Base-by-base conservation (phyloP, 1,140 invertebrate species). In the Cryptotermes secundus region DNA sequence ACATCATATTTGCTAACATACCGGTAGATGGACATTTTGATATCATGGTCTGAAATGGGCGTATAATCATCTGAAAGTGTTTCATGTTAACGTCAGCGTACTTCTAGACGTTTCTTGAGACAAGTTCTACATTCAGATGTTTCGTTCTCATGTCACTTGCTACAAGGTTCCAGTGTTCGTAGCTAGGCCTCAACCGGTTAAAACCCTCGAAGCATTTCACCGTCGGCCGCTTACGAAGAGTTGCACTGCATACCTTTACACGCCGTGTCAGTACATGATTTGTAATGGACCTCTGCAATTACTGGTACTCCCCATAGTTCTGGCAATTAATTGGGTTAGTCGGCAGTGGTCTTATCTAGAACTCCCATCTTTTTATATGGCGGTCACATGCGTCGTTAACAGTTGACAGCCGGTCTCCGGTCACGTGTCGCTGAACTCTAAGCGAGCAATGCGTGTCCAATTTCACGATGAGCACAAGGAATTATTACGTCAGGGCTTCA, bases 361-460 rank as follows among this genome's bases (percentile, higher is more conserved):
- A 59, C 24, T 59, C 53, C 24, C 53, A 19, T 59, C 53, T 59
- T 59, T 22, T 59, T 59, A 19, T 59, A 59, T 59, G 12, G 1
- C 53, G 53, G 53, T 59, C 53, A 59, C 53, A 22, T 59, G 53
- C 53, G 24, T 59, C 53, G 53, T 59, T n/a, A n/a, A n/a, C n/a
- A n/a, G n/a, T n/a, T 59, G 53, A 59, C 53, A 59, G 53, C 24
- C 53, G 53, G 53, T 59, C 53, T n/a, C 53, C 53, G 53, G 19
- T 59, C 53, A 59, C 53, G 53, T 59, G 53, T 59, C 53, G 53
- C 53, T 59, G 53, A 59, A 59, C 53, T 59, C 53, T 14, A 22
- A 59, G 53, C 53, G 53, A 59, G 53, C 53, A 59, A 59, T 59
- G 53, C 53, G 53, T 59, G 53, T 59, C 53, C 53, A n/a, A n/a